Percentiles rank a stretch among this genome's conserved stretches.
These are phyloP conservation scores for Synergus itoensis DNA, from an alignment of 2,888 invertebrate genomes.

Conservation along the genomic window DNA sequence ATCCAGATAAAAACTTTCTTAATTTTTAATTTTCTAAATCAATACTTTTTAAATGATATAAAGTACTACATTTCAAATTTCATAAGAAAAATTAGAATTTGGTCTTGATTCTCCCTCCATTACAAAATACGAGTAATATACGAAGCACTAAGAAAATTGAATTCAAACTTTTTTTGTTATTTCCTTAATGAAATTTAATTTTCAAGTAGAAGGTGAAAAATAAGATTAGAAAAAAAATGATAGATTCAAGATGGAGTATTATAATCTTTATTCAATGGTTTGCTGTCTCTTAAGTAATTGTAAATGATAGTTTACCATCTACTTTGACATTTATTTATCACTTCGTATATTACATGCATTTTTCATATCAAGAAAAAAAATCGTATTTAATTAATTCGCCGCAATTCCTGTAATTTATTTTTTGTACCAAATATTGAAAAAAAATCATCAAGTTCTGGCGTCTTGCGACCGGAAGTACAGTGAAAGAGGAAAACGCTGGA, in stretches of 20 bases:
- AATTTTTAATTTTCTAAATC: background rate
- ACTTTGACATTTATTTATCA: conserved; percentile 3
- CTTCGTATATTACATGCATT: conserved; percentile 31
- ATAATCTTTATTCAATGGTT: background rate
- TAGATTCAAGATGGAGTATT: background rate
- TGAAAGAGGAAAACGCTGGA: background rate
- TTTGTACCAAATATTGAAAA: background rate
- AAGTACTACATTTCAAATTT: background rate
- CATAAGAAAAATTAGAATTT: background rate
- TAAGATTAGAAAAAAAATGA: background rate
- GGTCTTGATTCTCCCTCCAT: background rate
- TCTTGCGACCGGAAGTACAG: conserved; percentile 6
- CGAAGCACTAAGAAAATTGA: background rate
- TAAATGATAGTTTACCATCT: conserved; percentile 16
- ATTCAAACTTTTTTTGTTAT: background rate
- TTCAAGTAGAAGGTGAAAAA: background rate
- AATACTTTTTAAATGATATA: background rate
- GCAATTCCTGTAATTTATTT: background rate
- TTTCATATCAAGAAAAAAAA: conserved; percentile 4
- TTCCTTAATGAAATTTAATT: background rate
- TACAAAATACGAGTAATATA: conserved; percentile 9
- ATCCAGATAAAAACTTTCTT: background rate
- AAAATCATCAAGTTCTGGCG: background rate
- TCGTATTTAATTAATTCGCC: background rate
- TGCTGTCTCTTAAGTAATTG: background rate